These are phyloP conservation scores for Melanerpes aurifrons DNA, from an alignment of 2,113 vertebrate species.

Conservation along the genomic window DNA sequence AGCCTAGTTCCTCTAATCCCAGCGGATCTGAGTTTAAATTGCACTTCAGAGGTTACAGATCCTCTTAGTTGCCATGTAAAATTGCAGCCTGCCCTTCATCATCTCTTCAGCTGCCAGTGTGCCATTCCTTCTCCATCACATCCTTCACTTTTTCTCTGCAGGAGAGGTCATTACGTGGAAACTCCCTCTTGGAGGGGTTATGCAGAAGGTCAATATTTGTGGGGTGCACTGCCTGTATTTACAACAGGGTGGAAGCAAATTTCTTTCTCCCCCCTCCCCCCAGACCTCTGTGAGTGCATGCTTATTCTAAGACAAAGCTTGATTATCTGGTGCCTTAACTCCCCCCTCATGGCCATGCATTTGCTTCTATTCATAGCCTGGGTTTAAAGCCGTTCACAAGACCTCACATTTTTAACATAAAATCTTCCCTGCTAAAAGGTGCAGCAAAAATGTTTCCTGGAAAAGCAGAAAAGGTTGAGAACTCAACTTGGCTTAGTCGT, in stretches of 20 bases:
- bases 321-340: background rate
- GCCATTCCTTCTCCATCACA: conserved; percentile 13
- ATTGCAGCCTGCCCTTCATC: conserved; percentile 14
- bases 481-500: background rate
- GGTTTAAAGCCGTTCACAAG: background rate
- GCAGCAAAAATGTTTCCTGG: background rate
- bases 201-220: background rate
- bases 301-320: background rate
- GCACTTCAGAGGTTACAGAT: conserved; percentile 24
- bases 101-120: background rate
- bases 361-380: background rate
- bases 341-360: background rate
- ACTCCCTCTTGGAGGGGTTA: background rate
- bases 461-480: background rate
- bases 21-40: conserved; percentile 52
- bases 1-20: conserved; percentile 15
- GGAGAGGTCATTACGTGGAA: background rate
- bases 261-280: background rate
- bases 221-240: background rate
- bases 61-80: conserved; percentile 28
- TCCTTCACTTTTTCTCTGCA: background rate
- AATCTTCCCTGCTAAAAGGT: background rate
- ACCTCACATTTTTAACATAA: background rate
- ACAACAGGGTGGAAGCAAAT: background rate
- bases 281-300: background rate